Base-by-base conservation (phyloP, 2,797 vertebrate species). In the Todus mexicanus region DNA sequence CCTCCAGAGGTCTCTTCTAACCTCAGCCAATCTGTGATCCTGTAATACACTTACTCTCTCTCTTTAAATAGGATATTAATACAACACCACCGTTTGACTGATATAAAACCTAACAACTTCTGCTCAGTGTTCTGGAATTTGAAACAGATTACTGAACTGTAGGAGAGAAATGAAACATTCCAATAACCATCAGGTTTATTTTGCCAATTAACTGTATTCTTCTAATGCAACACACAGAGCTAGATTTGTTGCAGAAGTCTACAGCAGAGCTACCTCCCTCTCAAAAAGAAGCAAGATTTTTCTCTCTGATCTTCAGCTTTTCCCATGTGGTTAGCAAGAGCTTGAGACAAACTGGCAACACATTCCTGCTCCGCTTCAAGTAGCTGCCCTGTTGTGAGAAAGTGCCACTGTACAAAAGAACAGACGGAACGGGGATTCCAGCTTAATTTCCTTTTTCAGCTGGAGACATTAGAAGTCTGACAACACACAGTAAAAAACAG, bases 321-420 rank as follows among this genome's bases (percentile, higher is more conserved):
- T 84, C 43, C 74, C 72, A 71, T 47, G 82, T 89, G 93, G 79
- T 71, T 76, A 92, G 50, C 73, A 74, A 59, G 70, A 66, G 29
- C 54, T 86, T 88, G 93, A 90, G 86, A 91, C 70, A 68, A 93
- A 83, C 61, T 86, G 79, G 84, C 59, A 82, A 69, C 71, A 74
- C 82, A 91, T 82, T 69, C 83, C 84, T 81, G 53, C 66, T 73
- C 63, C 0, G 0, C 71, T 94, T 96, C 87, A 92, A 87, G 85
- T 51, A 94, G 94, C 80, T 83, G 69, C 71, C 75, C 84, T 81
- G 82, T 95, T 94, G 93, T 81, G 89, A 95, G 83, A 93, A 94
- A 96, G 63, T 38, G 74, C 60, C 25, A 35, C 38, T 79, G 38
- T 31, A 87, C 72, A 82, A 91, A 90, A 70, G 43, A 92, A 85